These are phyloP conservation scores for Acanthis flammea DNA, from an alignment of 2,797 vertebrate species.

Conservation along the genomic window DNA sequence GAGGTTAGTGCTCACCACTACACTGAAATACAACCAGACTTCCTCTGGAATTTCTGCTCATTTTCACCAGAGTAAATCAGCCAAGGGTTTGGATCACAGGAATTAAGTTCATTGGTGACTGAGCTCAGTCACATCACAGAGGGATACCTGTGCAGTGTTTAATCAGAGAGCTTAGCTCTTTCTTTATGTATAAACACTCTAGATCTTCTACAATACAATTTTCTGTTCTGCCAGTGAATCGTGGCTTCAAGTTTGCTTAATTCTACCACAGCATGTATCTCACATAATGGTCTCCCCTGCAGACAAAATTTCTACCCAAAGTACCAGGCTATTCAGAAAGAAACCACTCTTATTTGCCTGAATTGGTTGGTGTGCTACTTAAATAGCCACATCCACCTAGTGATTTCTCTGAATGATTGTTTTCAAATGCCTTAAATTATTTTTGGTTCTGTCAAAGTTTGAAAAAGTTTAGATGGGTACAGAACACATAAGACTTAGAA, in stretches of 20 bases:
- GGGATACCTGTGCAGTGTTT: neutral
- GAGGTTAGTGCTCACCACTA: neutral
- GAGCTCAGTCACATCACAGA: slow-evolving; percentile 27
- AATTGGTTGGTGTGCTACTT: neutral
- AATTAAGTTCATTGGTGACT: neutral
- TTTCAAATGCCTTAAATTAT: slow-evolving; percentile 1
- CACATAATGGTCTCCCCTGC: slow-evolving; percentile 15
- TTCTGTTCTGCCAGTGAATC: slow-evolving; percentile 30
- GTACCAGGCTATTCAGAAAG: neutral
- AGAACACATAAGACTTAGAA: neutral
- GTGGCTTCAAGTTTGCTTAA: slow-evolving; percentile 6
- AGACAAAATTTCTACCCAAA: slow-evolving; percentile 21
- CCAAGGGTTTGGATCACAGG: neutral
- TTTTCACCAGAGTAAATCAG: slow-evolving; percentile 11
- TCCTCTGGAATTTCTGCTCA: slow-evolving; percentile 9
- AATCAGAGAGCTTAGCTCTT: slow-evolving; percentile 10
- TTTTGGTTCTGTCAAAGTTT: slow-evolving; percentile 13
- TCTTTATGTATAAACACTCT: neutral
- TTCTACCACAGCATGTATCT: slow-evolving; percentile 24
- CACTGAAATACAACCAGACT: neutral
- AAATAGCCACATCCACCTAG: neutral
- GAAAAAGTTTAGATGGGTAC: neutral
- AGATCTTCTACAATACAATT: slow-evolving; percentile 3
- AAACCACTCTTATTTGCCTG: slow-evolving; percentile 30
- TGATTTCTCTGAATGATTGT: slow-evolving; percentile 32